phyloP scores from a whole-genome alignment of 2,888 invertebrate species.

The Abrostola triplasia region DNA sequence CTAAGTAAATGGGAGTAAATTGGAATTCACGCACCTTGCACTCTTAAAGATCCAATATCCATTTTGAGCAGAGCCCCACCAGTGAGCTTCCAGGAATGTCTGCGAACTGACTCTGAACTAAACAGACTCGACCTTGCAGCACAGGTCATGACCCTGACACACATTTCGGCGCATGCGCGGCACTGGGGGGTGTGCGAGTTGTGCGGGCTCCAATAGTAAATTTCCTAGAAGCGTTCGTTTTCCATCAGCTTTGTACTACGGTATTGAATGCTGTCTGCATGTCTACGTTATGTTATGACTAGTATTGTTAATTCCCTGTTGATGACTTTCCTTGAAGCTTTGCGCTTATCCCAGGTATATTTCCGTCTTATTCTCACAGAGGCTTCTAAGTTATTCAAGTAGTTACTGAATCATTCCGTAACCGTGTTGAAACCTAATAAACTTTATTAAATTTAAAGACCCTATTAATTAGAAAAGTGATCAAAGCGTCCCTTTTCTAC shows the following conservation, averaged over 20 bases:
- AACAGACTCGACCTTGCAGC: constrained; percentile 83
- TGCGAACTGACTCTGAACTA: constrained; percentile 67
- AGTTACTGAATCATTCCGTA: no score
- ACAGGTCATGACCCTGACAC: constrained; percentile 83
- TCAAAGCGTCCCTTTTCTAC: no score
- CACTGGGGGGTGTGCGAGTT: constrained; percentile 8
- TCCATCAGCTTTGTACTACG: not conserved
- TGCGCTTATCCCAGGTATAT: no score
- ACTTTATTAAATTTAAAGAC: no score
- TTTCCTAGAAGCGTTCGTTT: not conserved
- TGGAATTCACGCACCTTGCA: constrained; percentile 72
- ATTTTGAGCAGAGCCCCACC: constrained; percentile 53
- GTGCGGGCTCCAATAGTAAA: not conserved
- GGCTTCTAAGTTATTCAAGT: no score
- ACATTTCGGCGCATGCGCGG: constrained; percentile 77
- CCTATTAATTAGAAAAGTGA: no score
- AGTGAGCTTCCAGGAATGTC: constrained; percentile 35
- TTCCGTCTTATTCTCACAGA: no score
- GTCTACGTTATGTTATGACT: not conserved
- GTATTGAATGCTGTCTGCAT: not conserved
- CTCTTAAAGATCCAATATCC: constrained; percentile 70
- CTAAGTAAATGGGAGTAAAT: no score
- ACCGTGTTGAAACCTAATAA: no score
- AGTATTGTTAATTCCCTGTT: not conserved
- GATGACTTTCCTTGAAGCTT: no score